Evolutionary conservation across 2,113 vertebrate species (phyloP).

Genomic region (Rallus limicola): DNA sequence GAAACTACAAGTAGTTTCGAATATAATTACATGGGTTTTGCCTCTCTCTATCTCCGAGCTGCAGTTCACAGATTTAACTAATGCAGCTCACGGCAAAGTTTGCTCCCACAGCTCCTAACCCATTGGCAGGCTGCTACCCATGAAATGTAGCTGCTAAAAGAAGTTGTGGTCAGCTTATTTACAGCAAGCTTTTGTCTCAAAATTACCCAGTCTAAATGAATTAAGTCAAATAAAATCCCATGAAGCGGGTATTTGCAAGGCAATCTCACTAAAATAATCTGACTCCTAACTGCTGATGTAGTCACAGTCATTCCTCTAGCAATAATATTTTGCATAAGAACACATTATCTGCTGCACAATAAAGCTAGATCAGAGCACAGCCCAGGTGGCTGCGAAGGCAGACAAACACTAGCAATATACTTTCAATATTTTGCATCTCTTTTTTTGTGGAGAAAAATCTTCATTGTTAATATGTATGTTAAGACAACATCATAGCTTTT

Average conservation of each 20-base stretch:
- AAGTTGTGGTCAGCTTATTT: background rate
- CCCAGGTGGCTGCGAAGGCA: background rate
- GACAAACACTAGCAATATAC: background rate
- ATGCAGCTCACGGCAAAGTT: background rate
- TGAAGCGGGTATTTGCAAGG: background rate
- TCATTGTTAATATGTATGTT: background rate
- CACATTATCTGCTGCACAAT: background rate
- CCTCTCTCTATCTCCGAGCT: background rate
- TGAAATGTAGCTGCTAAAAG: background rate
- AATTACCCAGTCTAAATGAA: background rate
- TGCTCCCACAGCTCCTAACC: background rate
- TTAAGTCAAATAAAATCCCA: background rate
- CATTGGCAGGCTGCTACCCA: background rate
- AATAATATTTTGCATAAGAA: background rate
- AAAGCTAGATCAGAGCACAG: background rate
- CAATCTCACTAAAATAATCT: constrained; percentile 14
- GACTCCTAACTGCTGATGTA: background rate
- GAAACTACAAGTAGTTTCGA: background rate
- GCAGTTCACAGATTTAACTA: background rate
- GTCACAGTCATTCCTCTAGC: background rate
- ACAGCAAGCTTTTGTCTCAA: constrained; percentile 20
- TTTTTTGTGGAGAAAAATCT: background rate
- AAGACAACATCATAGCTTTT: background rate
- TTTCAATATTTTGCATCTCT: background rate
- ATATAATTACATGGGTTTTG: background rate